A percentile compares a stretch with the other conserved stretches of the same genome.
phyloP scores from a whole-genome alignment of 2,797 vertebrate species.

The Sphenodon punctatus region DNA sequence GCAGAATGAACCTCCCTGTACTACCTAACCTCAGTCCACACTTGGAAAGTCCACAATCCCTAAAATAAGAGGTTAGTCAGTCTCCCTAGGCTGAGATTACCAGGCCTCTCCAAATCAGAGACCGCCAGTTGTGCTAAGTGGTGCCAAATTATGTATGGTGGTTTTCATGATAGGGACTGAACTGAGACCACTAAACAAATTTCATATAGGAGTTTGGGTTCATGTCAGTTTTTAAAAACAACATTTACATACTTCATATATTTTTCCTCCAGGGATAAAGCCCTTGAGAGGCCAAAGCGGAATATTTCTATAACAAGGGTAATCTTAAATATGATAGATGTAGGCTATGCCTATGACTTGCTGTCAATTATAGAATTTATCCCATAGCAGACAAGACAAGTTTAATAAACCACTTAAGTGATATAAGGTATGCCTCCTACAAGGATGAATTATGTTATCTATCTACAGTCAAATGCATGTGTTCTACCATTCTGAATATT shows the following conservation, averaged over 20 bases:
- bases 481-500: slow-evolving; percentile 74
- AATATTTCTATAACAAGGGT: slow-evolving; percentile 62
- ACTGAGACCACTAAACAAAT: slow-evolving; percentile 49
- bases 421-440: slow-evolving; percentile 71
- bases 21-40: slow-evolving; percentile 9
- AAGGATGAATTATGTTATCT: slow-evolving; percentile 72
- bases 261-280: slow-evolving; percentile 47
- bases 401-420: slow-evolving; percentile 76
- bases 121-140: slow-evolving; percentile 9
- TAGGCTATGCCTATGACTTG: slow-evolving; percentile 53
- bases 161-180: slow-evolving; percentile 48
- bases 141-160: slow-evolving; percentile 24
- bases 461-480: slow-evolving; percentile 63
- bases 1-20: slow-evolving; percentile 7
- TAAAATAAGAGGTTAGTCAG: slow-evolving; percentile 36
- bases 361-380: slow-evolving; percentile 72
- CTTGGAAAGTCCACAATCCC: slow-evolving; percentile 1
- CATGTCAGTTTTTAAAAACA: slow-evolving; percentile 67
- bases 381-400: slow-evolving; percentile 69
- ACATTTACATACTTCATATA: slow-evolving; percentile 64
- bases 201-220: slow-evolving; percentile 38
- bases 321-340: slow-evolving; percentile 74
- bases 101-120: slow-evolving; percentile 26
- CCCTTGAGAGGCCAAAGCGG: slow-evolving; percentile 51
- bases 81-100: neutral